Percentiles rank a stretch among this genome's conserved stretches.
phyloP scores from a whole-genome alignment of 2,888 invertebrate genomes.

The Trachelus stipa region DNA sequence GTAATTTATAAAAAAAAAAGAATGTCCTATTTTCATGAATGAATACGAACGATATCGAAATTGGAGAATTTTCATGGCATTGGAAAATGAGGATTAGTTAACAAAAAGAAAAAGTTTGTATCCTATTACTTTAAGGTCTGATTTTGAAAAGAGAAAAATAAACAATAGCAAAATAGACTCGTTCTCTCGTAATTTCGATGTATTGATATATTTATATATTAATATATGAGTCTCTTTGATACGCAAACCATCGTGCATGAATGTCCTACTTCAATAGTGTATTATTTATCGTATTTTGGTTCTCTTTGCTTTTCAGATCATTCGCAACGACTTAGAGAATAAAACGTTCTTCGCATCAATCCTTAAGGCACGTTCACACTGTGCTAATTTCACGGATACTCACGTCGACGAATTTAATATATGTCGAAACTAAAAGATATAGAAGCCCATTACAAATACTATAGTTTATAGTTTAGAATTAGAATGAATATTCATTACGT shows the following conservation, averaged over 20 bases:
- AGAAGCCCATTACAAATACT: background rate
- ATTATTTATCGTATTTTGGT: background rate
- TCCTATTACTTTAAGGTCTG: background rate
- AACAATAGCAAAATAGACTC: background rate
- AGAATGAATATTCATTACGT: background rate
- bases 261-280: background rate
- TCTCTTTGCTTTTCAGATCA: background rate
- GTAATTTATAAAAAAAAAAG: background rate
- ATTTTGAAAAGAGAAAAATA: background rate
- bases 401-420: background rate
- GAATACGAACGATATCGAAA: background rate
- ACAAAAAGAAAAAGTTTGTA: background rate
- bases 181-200: background rate
- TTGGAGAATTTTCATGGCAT: background rate
- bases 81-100: background rate
- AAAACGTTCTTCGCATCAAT: background rate
- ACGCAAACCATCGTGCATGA: background rate
- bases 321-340: background rate
- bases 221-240: background rate
- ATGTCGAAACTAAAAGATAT: background rate
- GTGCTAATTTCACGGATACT: background rate
- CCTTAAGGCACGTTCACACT: background rate
- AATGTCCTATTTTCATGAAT: background rate
- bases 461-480: background rate
- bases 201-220: background rate